phyloP scores from a whole-genome alignment of 2,888 invertebrate species.

The Tortrix viridana region DNA sequence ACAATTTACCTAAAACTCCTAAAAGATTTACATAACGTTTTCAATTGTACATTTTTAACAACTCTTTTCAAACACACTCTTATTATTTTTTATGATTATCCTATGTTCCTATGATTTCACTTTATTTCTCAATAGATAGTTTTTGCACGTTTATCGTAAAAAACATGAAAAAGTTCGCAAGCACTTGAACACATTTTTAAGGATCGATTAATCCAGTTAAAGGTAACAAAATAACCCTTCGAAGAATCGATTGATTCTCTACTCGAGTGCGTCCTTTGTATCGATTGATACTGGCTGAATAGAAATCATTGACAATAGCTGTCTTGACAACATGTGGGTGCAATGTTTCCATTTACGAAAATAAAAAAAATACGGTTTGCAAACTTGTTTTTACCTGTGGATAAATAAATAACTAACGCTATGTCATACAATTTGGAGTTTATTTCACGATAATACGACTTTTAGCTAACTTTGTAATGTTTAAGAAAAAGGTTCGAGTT shows the following conservation, averaged over 20 bases:
- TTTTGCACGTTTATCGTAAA: neutral
- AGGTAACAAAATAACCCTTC: conserved; percentile 44
- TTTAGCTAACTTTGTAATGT: conserved; percentile 1
- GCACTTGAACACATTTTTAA: conserved; percentile 26
- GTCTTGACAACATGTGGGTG: conserved; percentile 29
- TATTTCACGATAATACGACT: neutral
- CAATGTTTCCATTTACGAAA: conserved; percentile 20
- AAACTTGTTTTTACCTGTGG: conserved; percentile 6
- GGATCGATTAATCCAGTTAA: conserved; percentile 31
- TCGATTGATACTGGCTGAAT: conserved; percentile 43
- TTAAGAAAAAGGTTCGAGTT: conserved; percentile 12
- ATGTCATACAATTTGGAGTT: neutral
- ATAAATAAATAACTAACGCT: neutral
- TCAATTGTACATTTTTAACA: no score
- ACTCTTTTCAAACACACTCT: no score
- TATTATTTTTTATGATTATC: no score
- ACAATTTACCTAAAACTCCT: no score
- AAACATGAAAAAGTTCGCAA: conserved; percentile 11
- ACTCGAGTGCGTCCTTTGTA: conserved; percentile 50
- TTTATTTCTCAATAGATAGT: neutral
- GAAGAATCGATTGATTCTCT: conserved; percentile 50
- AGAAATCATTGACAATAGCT: conserved; percentile 12
- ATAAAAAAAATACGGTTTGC: neutral
- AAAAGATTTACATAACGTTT: no score
- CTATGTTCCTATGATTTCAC: neutral